Percentiles rank a stretch among this genome's conserved stretches.
Conservation (phyloP, 2,797 vertebrate species). For the Paguma larvata region DNA sequence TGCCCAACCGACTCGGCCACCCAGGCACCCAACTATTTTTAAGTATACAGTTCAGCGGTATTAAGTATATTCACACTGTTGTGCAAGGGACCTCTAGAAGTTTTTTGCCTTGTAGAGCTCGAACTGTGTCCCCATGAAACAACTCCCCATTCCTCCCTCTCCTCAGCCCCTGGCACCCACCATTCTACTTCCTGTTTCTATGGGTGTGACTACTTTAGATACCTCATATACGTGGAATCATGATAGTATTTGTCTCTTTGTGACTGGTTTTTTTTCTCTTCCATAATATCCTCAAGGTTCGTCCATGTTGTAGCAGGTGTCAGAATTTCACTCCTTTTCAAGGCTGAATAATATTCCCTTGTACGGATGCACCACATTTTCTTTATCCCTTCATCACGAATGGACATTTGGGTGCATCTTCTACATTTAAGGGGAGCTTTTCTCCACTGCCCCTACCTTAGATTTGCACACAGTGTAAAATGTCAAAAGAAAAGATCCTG, state of each 20-base stretch:
- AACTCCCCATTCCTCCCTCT: neutral
- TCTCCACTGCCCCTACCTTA: neutral
- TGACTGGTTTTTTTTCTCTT: conserved; percentile 36
- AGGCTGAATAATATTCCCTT: conserved; percentile 4
- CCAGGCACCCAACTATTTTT: neutral
- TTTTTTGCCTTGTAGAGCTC: neutral
- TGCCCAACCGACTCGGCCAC: too few species aligned
- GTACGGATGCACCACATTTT: neutral
- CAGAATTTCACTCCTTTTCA: neutral
- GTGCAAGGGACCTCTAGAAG: neutral
- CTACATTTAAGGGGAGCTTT: conserved; percentile 9
- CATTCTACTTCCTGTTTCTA: neutral
- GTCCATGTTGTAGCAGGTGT: neutral
- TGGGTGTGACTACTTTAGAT: neutral
- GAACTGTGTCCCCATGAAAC: neutral
- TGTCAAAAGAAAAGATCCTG: conserved; percentile 7
- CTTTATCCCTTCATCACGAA: neutral
- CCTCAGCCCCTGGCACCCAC: neutral
- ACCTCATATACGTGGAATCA: neutral
- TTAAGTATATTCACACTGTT: neutral
- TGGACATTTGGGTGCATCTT: neutral
- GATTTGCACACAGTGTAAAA: neutral
- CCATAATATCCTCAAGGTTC: neutral
- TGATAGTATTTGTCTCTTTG: conserved; percentile 9
- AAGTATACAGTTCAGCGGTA: neutral